Conservation (phyloP, 2,888 invertebrate species). For the Thereva nobilitata region DNA sequence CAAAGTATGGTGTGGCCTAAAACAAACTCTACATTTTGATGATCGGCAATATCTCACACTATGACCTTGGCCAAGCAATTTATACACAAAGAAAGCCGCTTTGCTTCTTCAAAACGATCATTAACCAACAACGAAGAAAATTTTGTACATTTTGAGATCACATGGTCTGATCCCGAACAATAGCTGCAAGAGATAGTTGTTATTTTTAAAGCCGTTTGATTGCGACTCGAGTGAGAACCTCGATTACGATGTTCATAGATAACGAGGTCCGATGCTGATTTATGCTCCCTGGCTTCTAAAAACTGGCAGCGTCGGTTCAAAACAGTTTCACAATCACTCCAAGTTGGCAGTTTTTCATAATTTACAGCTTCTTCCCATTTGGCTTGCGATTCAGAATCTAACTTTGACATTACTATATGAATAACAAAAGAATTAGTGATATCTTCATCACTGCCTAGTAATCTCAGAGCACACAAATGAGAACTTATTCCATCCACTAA, state of each 20-base stretch:
- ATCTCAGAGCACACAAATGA: conserved; percentile 5
- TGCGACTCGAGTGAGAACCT: not conserved
- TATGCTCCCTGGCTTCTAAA: conserved; percentile 18
- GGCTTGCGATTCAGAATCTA: conserved; percentile 31
- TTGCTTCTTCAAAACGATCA: not conserved
- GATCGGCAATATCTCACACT: not conserved
- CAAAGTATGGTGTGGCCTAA: not conserved
- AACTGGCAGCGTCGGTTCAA: conserved; percentile 35
- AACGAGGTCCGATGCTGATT: not conserved
- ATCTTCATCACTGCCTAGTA: conserved; percentile 6
- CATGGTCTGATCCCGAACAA: not conserved
- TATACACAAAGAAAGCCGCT: not conserved
- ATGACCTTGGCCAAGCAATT: not conserved
- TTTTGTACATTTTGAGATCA: not conserved
- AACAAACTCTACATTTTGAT: conserved; percentile 3
- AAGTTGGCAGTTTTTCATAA: conserved; percentile 35
- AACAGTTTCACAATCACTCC: conserved; percentile 33
- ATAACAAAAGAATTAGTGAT: conserved; percentile 36
- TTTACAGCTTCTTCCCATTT: conserved; percentile 40
- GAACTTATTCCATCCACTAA: conserved; percentile 6
- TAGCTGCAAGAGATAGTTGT: not conserved
- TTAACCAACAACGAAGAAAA: not conserved
- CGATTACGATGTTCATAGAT: not conserved
- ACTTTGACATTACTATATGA: conserved; percentile 33
- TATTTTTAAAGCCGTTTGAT: conserved; percentile 27